Evolutionary conservation across 1,140 invertebrate species (phyloP), one percentile per base, ranked within the genome.

Genomic region (Platyscapa corneri): DNA sequence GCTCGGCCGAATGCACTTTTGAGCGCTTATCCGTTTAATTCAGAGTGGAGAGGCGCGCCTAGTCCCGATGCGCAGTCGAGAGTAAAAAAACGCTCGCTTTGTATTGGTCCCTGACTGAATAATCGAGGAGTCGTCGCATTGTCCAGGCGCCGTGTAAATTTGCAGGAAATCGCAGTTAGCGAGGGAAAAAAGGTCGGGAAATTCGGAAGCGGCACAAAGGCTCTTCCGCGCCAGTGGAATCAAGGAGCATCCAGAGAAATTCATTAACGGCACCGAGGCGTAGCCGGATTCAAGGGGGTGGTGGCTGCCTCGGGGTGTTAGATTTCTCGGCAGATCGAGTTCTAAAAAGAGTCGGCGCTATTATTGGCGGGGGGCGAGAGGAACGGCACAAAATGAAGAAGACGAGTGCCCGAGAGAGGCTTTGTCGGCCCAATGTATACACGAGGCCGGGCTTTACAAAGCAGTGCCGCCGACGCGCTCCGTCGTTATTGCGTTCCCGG

Each of bases 261-360:
- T 72, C 70, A 72, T 72, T 39, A 42, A 6, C 5, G 70, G 7
- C 18, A 0, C 1, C 3, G 70, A 42, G 70, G 6, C 27, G 27
- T 16, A 72, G 5, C 42, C 7, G 67, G 20, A 72, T 30, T 14
- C 10, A n/a, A n/a, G n/a, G n/a, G n/a, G n/a, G n/a, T n/a, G n/a
- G n/a, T n/a, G n/a, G n/a, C n/a, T n/a, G n/a, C n/a, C n/a, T n/a
- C n/a, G 14, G 46, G 27, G 76, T 77, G 76, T 34, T 37, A 34
- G 49, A 42, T 76, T 30, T 56, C n/a, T n/a, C 30, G 49, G 20
- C 30, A 23, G 76, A 60, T 30, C 30, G 76, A 34, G 49, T 60
- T 30, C 49, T 77, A 77, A 77, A 77, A 77, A n/a, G 49, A 77
- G 76, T 37, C 46, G 76, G 42, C 49, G 76, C 76, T 37, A 78